Evolutionary conservation across 2,113 vertebrate genomes (phyloP), one percentile per base, ranked within the genome.

Genomic region (Chinchilla lanigera): DNA sequence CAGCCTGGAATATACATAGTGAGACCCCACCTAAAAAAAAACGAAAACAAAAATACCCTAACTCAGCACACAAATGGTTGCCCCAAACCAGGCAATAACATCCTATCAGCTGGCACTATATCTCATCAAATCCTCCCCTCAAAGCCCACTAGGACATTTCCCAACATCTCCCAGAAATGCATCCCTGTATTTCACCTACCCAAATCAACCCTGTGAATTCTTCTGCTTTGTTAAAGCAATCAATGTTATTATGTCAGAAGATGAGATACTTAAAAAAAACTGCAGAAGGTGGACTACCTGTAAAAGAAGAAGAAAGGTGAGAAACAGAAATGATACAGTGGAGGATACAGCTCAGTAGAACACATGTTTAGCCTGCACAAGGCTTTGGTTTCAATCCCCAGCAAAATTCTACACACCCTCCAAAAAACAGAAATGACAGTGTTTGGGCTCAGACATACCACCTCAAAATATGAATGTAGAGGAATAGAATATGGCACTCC

Each of bases 251-350:
- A 82, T 54, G 44, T 87, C 0, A 50, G 60, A 93, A 84, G 75
- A 54, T 63, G 35, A 67, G 56, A 73, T 77, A 17, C 44, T 94
- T 73, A 30, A 12, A 85, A 94, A 88, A 94, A 80, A 54, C 1
- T 77, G 28, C 19, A 96, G 81, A 96, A 93, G 52, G 69, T 61
- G 41, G 52, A 56, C 14, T n/a, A 93, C 30, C 35, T 77, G 93
- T 78, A 84, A 77, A 63, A 94, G 93, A 92, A 2, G 73, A 78
- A 93, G 67, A 82, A 83, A 69, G n/a, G 52, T 63, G 61, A 87
- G 73, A 86, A 60, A 82, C 16, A 75, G 89, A 92, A 93, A 86
- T 56, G 41, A 95, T 28, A 84, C 69, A 54, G 52, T 5, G 1
- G 2, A 50, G 28, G 80, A 50, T 58, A 22, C 58, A 58, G 20